Base-by-base conservation (phyloP, 1,140 invertebrate genomes). In the Nasonia giraulti region DNA sequence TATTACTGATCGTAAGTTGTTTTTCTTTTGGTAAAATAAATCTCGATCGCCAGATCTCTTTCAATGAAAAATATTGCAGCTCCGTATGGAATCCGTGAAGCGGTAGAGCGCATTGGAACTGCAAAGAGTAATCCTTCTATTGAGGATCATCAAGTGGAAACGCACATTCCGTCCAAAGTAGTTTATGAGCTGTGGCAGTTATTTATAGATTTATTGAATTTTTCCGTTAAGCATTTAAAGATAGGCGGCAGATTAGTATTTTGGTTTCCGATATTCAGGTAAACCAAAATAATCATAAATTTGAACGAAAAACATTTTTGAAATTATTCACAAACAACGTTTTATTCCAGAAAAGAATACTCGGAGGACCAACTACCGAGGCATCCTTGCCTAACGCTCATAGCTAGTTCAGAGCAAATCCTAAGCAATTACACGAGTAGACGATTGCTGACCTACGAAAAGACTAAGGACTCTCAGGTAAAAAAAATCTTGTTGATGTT, bases 81-180 rank as follows among this genome's bases (percentile, higher is more conserved):
- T 87, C 98, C 98, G 0, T 99, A 99, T 94, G 98, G 98, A 76
- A 98, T 99, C 55, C 93, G 98, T 87, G 98, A 99, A 94, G 94
- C 97, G 12, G 97, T 97, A 10, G 97, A 97, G 93, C 96, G 96
- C 90, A 95, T 99, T 88, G 97, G 97, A 87, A 95, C 95, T 75
- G 91, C 95, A 88, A 94, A 94, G 89, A 90, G 93, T 87, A 94
- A 95, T 93, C 93, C 94, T 80, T 88, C 95, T 5, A 94, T 94
- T 55, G 95, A 95, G 84, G 93, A 96, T 88, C 94, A 96, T 92
- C 91, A 93, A 90, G 86, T 94, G 86, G 90, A 93, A 0, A 94
- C 94, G 73, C 97, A 98, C 89, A 95, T 97, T 88, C 98, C 98
- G 2, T 96, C 97, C 6, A 98, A 98, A 93, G 94, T 97, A n/a